A percentile compares a stretch with the other conserved stretches of the same genome.
Conservation (phyloP, 2,888 invertebrate species). For the Ptychoptera albimana region DNA sequence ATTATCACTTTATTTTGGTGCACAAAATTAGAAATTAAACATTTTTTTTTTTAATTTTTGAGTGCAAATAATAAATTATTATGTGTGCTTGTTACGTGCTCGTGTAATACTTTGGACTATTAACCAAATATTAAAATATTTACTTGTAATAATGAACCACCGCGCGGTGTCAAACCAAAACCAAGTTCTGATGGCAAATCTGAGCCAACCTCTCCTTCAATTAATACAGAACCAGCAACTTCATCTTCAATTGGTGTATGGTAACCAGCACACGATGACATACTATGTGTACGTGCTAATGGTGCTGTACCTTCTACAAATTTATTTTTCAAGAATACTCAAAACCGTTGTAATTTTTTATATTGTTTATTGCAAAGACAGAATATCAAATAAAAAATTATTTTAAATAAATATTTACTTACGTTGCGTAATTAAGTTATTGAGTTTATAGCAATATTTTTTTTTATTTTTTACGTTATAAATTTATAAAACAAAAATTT, state of each 20-base stretch:
- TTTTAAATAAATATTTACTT: too few relatives aligned
- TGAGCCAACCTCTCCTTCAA: slow-evolving; percentile 16
- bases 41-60: slow-evolving; percentile 17
- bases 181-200: slow-evolving; percentile 22
- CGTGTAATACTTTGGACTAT: too few relatives aligned
- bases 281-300: slow-evolving; percentile 38
- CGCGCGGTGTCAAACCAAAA: slow-evolving; percentile 26
- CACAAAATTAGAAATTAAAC: slow-evolving; percentile 23
- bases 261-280: slow-evolving; percentile 54
- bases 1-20: too few relatives aligned
- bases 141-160: slow-evolving; percentile 35
- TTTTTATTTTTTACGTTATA: too few relatives aligned
- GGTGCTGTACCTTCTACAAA: slow-evolving; percentile 25
- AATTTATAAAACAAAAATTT: too few relatives aligned
- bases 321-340: too few relatives aligned
- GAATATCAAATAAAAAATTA: too few relatives aligned
- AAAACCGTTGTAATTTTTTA: too few relatives aligned
- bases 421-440: too few relatives aligned
- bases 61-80: background rate
- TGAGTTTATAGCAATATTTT: too few relatives aligned
- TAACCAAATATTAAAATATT: too few relatives aligned
- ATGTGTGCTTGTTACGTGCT: slow-evolving; percentile 15
- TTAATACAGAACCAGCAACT: slow-evolving; percentile 20
- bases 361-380: too few relatives aligned
- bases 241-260: slow-evolving; percentile 61